These are phyloP conservation scores for Drosophila jambulina DNA, from an alignment of 1,140 invertebrate genomes.

Conservation along the genomic window DNA sequence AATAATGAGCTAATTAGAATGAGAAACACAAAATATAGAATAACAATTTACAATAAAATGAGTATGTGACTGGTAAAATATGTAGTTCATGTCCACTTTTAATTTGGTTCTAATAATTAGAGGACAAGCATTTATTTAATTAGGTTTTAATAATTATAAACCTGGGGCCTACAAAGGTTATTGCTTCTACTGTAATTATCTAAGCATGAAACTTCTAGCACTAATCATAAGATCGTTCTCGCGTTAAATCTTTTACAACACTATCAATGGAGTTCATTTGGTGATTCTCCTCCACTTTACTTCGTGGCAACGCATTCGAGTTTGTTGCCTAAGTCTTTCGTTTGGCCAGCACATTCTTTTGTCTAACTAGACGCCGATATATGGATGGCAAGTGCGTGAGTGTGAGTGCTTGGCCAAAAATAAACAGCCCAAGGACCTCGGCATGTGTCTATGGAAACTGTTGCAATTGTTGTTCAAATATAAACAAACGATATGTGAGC, in stretches of 20 bases:
- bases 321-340: slow-evolving; percentile 80
- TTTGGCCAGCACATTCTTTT: slow-evolving; percentile 39
- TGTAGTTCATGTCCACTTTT: slow-evolving; percentile 10
- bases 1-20: background rate
- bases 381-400: slow-evolving; percentile 3
- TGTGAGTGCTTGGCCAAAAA: slow-evolving; percentile 24
- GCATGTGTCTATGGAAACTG: slow-evolving; percentile 77
- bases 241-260: slow-evolving; percentile 12
- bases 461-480: slow-evolving; percentile 80
- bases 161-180: background rate
- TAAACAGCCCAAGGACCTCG: slow-evolving; percentile 61
- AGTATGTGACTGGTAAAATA: background rate
- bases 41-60: slow-evolving; percentile 1
- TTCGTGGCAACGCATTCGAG: slow-evolving; percentile 42
- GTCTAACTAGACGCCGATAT: slow-evolving; percentile 13
- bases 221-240: background rate
- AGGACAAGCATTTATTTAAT: slow-evolving; percentile 3
- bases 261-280: slow-evolving; percentile 5
- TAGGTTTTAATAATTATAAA: slow-evolving; percentile 2
- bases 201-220: background rate
- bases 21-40: background rate
- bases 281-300: slow-evolving; percentile 30
- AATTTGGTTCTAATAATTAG: background rate
- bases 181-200: background rate
- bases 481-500: slow-evolving; percentile 63